Evolutionary conservation across 2,797 vertebrate species (phyloP), one percentile per base, ranked within the genome.

Genomic region (Eutrigla gurnardus): DNA sequence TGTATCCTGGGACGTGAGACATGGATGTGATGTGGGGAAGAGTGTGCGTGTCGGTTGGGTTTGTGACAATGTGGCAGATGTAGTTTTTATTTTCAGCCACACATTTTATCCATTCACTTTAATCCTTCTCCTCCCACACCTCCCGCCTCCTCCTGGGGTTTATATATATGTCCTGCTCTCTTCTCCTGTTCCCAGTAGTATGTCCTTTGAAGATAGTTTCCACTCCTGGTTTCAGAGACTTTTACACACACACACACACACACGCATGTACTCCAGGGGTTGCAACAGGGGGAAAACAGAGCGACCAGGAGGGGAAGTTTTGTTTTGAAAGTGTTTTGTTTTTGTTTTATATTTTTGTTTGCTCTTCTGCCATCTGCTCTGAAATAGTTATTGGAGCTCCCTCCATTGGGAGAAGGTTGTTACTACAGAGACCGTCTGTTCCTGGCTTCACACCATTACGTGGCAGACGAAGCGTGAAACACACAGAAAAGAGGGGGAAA

Each of bases 351-450:
- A 33, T 62, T 63, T 73, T 73, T 36, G 43, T 80, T 76, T 81
- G 49, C 68, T 81, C 39, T 33, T 76, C 53, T 75, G 83, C 91
- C 93, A 94, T 95, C 92, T 93, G 92, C 83, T 89, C 85, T 73
- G 62, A 83, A 67, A 63, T 64, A 74, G 76, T 84, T 88, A 74
- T 82, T 87, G 80, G 75, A 84, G 82, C 80, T 90, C 79, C 64
- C 68, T 81, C 81, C 88, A 62, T 66, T 82, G 92, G 86, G 90
- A 90, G 71, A 79, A 4, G 9, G 64, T 76, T 77, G 83, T 76
- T 85, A 88, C 90, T 82, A 83, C 87, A 83, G 91, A 86, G 89
- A 91, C 71, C 42, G 71, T 90, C 85, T 91, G 87, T 91, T 89
- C 73, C 68, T 40, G 58, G 60, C 68, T 61, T 65, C 73, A 81